A percentile compares a stretch with the other conserved stretches of the same genome.
Conservation (phyloP, 1,140 invertebrate genomes). For the Drosophila rufa region DNA sequence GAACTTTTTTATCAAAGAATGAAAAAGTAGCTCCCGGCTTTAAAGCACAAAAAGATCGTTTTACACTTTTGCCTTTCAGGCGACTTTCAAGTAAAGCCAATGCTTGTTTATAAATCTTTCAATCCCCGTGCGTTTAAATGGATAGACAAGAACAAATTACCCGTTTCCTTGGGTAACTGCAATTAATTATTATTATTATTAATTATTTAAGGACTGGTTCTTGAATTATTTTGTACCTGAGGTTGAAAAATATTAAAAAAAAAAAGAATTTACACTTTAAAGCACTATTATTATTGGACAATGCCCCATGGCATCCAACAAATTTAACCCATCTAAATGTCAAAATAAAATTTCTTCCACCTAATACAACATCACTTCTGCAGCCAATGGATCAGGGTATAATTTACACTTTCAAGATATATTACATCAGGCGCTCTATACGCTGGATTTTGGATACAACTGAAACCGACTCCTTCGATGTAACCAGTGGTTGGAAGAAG, state of each 20-base stretch:
- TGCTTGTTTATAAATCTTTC: slow-evolving; percentile 76
- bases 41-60: slow-evolving; percentile 6
- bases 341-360: slow-evolving; percentile 80
- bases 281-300: slow-evolving; percentile 86
- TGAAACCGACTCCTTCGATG: slow-evolving; percentile 3
- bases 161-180: slow-evolving; percentile 84
- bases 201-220: slow-evolving; percentile 76
- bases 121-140: slow-evolving; percentile 85
- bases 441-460: slow-evolving; percentile 44
- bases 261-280: slow-evolving; percentile 76
- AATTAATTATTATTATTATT: not conserved
- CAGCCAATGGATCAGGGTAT: slow-evolving; percentile 85
- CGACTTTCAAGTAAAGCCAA: too few relatives aligned
- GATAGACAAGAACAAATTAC: slow-evolving; percentile 69
- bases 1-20: slow-evolving; percentile 11
- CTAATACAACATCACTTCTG: slow-evolving; percentile 81
- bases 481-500: slow-evolving; percentile 54
- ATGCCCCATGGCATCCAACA: slow-evolving; percentile 81
- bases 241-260: slow-evolving; percentile 70
- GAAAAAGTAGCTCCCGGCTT: slow-evolving; percentile 14
- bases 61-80: not conserved
- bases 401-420: slow-evolving; percentile 71
- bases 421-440: slow-evolving; percentile 50
- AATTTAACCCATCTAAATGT: slow-evolving; percentile 73
- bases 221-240: slow-evolving; percentile 70